Percentiles rank a stretch among this genome's conserved stretches.
phyloP scores from a whole-genome alignment of 2,113 vertebrate species.

The Bujurquina vittata region DNA sequence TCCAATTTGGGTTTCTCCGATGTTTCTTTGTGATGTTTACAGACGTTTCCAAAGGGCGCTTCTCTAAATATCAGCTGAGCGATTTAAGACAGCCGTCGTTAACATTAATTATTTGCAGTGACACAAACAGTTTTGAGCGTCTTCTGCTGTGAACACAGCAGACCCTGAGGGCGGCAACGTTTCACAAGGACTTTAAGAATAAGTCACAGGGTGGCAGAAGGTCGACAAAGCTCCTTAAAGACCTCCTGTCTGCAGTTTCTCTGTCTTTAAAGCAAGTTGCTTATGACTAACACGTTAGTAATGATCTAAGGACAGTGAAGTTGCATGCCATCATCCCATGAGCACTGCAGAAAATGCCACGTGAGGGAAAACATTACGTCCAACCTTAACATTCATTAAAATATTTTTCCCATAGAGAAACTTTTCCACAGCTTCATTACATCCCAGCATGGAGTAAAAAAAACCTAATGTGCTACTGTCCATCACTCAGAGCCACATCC shows the following conservation, averaged over 20 bases:
- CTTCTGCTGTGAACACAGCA: neutral
- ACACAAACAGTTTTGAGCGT: neutral
- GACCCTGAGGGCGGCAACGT: constrained; percentile 17
- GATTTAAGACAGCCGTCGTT: constrained; percentile 44
- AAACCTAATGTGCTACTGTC: constrained; percentile 28
- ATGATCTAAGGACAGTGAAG: constrained; percentile 30
- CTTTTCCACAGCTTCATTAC: constrained; percentile 66
- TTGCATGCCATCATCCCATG: neutral
- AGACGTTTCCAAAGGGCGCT: constrained; percentile 24
- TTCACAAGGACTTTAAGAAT: constrained; percentile 2
- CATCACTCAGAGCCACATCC: constrained; percentile 18
- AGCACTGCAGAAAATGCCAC: constrained; percentile 2
- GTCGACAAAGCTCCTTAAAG: constrained; percentile 31
- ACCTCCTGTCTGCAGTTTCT: constrained; percentile 1
- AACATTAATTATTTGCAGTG: constrained; percentile 35
- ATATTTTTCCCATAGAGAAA: constrained; percentile 45
- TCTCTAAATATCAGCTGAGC: constrained; percentile 18
- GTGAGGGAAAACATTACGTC: constrained; percentile 25
- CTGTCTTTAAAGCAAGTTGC: neutral
- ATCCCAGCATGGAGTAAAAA: constrained; percentile 36
- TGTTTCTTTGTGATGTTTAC: constrained; percentile 34
- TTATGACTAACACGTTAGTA: neutral
- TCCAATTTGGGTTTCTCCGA: constrained; percentile 37
- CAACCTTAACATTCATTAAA: constrained; percentile 34
- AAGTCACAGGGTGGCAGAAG: constrained; percentile 13